A percentile compares a stretch with the other conserved stretches of the same genome.
phyloP scores from a whole-genome alignment of 2,797 vertebrate species.

The Anisognathus igniventris region DNA sequence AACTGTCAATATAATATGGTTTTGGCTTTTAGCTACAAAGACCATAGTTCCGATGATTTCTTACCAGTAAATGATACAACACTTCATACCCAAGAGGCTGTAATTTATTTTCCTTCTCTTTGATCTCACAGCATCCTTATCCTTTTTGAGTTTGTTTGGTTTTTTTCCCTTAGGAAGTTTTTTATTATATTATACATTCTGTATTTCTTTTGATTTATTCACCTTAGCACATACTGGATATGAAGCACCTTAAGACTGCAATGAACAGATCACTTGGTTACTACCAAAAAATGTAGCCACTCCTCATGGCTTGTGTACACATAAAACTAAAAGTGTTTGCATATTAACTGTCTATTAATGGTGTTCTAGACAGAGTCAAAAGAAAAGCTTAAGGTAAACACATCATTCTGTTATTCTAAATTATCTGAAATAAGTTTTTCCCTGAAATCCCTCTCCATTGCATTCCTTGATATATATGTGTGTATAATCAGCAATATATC shows the following conservation, averaged over 20 bases:
- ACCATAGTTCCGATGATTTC: background rate
- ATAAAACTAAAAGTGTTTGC: background rate
- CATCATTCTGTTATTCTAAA: background rate
- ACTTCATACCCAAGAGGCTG: background rate
- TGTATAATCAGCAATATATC: background rate
- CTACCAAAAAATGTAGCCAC: background rate
- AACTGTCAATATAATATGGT: background rate
- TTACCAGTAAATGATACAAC: background rate
- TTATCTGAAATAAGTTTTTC: background rate
- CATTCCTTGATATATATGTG: background rate
- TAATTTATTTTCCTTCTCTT: background rate
- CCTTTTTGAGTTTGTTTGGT: background rate
- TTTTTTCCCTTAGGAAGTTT: background rate
- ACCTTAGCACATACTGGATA: background rate
- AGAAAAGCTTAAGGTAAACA: background rate
- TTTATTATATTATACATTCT: background rate
- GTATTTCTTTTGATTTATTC: conserved; percentile 4
- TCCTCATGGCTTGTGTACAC: background rate
- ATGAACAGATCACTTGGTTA: background rate
- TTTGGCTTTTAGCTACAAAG: background rate
- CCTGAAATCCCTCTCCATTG: background rate
- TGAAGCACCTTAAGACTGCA: background rate
- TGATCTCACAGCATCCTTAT: background rate
- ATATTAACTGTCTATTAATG: background rate
- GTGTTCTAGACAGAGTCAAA: background rate